A percentile compares a stretch with the other conserved stretches of the same genome.
Evolutionary conservation across 2,888 invertebrate species (phyloP).

Genomic region (Cephus nigrinus): DNA sequence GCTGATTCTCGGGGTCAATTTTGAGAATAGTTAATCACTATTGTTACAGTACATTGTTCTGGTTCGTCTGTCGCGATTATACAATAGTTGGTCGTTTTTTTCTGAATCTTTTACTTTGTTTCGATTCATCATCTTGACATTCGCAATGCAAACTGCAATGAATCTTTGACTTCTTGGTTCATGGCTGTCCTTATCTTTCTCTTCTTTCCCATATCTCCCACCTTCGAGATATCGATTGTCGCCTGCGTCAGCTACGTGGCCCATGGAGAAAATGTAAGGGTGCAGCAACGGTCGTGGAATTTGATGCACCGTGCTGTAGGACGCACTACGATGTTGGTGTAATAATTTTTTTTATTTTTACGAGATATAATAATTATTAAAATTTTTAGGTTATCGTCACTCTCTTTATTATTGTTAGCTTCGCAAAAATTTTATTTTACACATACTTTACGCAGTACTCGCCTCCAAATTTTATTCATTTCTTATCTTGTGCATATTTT

Average conservation of each 20-base stretch:
- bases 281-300: not conserved
- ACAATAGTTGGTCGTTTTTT: not conserved
- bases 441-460: no score
- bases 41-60: not conserved
- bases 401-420: no score
- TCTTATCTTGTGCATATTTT: no score
- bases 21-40: not conserved
- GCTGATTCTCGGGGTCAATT: not conserved
- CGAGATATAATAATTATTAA: not conserved
- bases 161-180: not conserved
- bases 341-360: not conserved
- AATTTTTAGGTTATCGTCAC: not conserved
- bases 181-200: not conserved
- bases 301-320: not conserved
- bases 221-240: not conserved
- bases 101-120: not conserved
- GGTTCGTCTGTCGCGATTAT: not conserved
- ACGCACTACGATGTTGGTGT: not conserved
- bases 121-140: not conserved
- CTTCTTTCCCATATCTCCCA: not conserved
- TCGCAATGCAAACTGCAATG: not conserved
- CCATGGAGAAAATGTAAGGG: not conserved
- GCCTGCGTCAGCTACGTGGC: not conserved
- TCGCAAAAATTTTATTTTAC: no score
- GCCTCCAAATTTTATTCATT: no score